Conservation (phyloP, 1,140 invertebrate species). For the Eubasilissa regina region DNA sequence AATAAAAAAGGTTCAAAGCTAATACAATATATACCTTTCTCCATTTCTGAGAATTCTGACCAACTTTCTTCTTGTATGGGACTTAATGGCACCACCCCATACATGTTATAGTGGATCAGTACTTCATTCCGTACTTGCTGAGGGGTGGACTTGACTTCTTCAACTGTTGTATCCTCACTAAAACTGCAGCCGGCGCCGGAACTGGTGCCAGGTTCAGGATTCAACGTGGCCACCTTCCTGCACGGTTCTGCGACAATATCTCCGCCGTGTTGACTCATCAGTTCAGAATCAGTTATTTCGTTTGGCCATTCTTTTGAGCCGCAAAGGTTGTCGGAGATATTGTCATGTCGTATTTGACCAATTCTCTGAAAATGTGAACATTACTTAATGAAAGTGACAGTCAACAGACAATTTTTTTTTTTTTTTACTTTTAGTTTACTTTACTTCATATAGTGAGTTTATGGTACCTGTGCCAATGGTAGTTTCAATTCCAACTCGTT, state of each 20-base stretch:
- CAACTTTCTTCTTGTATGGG: constrained; percentile 78
- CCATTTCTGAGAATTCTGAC: constrained; percentile 60
- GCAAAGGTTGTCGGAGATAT: constrained; percentile 58
- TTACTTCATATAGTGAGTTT: not conserved
- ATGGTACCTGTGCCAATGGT: constrained; percentile 76
- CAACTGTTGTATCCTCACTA: not conserved
- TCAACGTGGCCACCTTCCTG: not conserved
- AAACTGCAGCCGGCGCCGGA: constrained; percentile 1
- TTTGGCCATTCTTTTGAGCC: constrained; percentile 11
- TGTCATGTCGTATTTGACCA: constrained; percentile 52
- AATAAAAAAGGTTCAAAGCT: not conserved
- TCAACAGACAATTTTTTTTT: too few species aligned
- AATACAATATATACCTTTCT: constrained; percentile 50
- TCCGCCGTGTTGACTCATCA: too few species aligned
- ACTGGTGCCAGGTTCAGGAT: constrained; percentile 24
- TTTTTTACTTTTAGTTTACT: too few species aligned
- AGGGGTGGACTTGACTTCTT: constrained; percentile 1
- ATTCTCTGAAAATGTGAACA: constrained; percentile 48
- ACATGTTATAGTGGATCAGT: constrained; percentile 72
- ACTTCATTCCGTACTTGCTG: constrained; percentile 64
- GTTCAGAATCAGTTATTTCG: too few species aligned
- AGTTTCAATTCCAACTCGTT: constrained; percentile 81
- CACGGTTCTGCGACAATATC: constrained; percentile 51
- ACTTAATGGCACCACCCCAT: constrained; percentile 71
- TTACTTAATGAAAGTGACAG: too few species aligned